These are phyloP conservation scores for Virgularia gustaviana DNA, from an alignment of 92 coral and sea anemone species.

Conservation along the genomic window DNA sequence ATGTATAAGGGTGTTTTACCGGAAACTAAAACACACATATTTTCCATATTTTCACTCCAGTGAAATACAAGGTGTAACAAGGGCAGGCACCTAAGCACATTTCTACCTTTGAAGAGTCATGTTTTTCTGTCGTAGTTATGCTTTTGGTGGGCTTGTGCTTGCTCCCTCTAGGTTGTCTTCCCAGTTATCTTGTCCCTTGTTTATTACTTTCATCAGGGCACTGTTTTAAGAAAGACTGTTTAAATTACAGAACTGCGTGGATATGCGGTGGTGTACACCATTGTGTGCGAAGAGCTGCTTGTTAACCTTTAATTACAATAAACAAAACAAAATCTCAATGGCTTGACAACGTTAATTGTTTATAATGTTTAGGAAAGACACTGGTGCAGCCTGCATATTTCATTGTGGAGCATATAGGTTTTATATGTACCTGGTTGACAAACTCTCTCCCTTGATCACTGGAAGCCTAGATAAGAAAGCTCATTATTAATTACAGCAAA, in stretches of 20 bases:
- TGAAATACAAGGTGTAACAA: too few relatives aligned
- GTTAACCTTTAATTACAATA: conserved; percentile 4
- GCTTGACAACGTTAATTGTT: neutral
- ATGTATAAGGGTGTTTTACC: too few relatives aligned
- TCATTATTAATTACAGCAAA: too few relatives aligned
- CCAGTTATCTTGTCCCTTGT: conserved; percentile 41
- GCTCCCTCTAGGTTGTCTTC: conserved; percentile 39
- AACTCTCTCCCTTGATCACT: conserved; percentile 22
- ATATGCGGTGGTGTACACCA: conserved; percentile 15
- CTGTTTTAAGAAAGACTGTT: neutral
- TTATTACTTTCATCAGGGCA: conserved; percentile 5
- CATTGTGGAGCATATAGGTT: too few relatives aligned
- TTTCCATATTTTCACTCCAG: too few relatives aligned
- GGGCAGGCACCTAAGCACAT: neutral
- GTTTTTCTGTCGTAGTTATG: conserved; percentile 49
- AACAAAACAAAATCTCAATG: neutral
- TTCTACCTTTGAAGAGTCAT: conserved; percentile 18
- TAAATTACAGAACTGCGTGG: neutral
- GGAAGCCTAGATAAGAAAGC: too few relatives aligned
- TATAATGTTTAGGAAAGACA: too few relatives aligned
- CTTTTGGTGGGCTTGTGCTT: conserved; percentile 53
- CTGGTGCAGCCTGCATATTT: too few relatives aligned
- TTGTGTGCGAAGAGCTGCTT: neutral
- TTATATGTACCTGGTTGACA: neutral
- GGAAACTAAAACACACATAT: too few relatives aligned